phyloP scores from a whole-genome alignment of 2,888 invertebrate genomes.

The Drosophila flavopinicola region DNA sequence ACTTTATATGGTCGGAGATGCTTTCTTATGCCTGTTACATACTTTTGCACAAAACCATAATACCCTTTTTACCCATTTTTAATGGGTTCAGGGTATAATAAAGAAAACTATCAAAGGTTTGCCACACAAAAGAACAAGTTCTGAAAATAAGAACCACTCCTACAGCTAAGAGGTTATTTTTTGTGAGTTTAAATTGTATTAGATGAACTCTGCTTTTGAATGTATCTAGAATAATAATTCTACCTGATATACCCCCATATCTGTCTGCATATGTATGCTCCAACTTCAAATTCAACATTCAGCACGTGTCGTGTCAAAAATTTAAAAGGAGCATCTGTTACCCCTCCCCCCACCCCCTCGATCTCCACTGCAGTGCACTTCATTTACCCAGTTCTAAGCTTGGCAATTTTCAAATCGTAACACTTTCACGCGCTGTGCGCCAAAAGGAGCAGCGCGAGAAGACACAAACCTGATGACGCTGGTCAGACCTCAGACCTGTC shows the following conservation, averaged over 20 bases:
- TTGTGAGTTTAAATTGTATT: too few relatives aligned
- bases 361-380: too few relatives aligned
- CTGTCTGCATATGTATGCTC: constrained; percentile 6
- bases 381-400: constrained; percentile 77
- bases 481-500: constrained; percentile 67
- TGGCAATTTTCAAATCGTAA: constrained; percentile 74
- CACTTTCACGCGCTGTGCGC: constrained; percentile 67
- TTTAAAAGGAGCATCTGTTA: constrained; percentile 38
- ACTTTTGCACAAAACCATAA: too few relatives aligned
- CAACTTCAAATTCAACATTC: constrained; percentile 26
- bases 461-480: constrained; percentile 32
- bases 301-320: constrained; percentile 55
- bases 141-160: too few relatives aligned
- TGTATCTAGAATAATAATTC: background rate
- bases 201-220: too few relatives aligned
- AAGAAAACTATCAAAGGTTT: too few relatives aligned
- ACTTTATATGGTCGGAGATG: too few relatives aligned
- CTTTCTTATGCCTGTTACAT: too few relatives aligned
- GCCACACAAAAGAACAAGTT: too few relatives aligned
- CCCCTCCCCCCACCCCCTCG: background rate
- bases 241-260: background rate
- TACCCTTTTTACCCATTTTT: too few relatives aligned
- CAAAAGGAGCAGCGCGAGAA: constrained; percentile 60
- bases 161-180: too few relatives aligned
- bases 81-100: too few relatives aligned